Evolutionary conservation across 2,113 vertebrate genomes (phyloP).

Genomic region (Trinectes maculatus): DNA sequence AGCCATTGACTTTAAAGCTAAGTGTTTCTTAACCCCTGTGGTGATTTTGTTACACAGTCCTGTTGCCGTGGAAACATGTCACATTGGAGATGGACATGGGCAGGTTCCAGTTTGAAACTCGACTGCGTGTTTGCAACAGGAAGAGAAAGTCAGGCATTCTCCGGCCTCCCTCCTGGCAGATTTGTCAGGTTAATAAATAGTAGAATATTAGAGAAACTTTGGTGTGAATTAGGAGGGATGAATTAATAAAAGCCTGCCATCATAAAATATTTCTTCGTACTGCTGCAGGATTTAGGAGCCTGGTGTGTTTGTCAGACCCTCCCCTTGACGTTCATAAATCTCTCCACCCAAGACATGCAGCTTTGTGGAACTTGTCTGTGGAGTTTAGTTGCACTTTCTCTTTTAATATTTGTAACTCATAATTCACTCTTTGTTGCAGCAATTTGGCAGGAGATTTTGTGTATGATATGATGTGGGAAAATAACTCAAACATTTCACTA

Average conservation of each 20-base stretch:
- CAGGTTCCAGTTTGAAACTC: constrained; percentile 52
- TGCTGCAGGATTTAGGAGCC: constrained; percentile 19
- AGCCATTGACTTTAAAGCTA: constrained; percentile 35
- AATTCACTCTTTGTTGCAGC: constrained; percentile 27
- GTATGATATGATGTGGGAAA: too few species aligned
- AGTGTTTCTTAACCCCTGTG: constrained; percentile 56
- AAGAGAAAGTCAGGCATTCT: constrained; percentile 16
- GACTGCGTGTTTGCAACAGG: constrained; percentile 38
- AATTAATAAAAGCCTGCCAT: constrained; percentile 18
- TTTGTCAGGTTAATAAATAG: background rate
- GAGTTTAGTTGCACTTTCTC: constrained; percentile 19
- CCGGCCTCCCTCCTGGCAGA: background rate
- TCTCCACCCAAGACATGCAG: constrained; percentile 10
- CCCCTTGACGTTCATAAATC: constrained; percentile 33
- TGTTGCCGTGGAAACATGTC: constrained; percentile 75
- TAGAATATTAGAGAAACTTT: constrained; percentile 22
- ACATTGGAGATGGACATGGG: constrained; percentile 66
- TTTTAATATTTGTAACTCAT: constrained; percentile 24
- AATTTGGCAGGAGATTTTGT: constrained; percentile 1
- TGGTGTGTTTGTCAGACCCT: constrained; percentile 18
- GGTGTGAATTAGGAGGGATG: constrained; percentile 17
- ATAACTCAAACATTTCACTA: too few species aligned
- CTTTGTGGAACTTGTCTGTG: constrained; percentile 20
- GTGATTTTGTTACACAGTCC: constrained; percentile 63
- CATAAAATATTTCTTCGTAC: constrained; percentile 5